Conservation (phyloP, 1,140 invertebrate genomes). For the Homalodisca vitripennis region DNA sequence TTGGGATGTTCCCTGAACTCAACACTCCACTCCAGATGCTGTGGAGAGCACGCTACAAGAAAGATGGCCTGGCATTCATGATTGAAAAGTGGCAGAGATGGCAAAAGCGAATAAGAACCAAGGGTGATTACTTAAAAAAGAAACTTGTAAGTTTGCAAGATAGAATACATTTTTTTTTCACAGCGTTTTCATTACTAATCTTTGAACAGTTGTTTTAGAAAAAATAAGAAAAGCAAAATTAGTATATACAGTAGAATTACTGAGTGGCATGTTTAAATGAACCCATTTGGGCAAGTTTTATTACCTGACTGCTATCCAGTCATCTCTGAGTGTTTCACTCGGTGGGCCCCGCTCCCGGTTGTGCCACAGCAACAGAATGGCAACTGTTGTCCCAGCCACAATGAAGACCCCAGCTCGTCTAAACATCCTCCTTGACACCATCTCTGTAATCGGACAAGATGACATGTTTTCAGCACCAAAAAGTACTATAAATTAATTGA, state of each 20-base stretch:
- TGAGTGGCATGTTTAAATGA: not conserved
- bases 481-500: too few relatives aligned
- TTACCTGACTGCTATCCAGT: constrained; percentile 7
- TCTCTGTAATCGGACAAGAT: too few relatives aligned
- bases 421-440: constrained; percentile 16
- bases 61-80: too few relatives aligned
- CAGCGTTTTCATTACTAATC: not conserved
- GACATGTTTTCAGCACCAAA: too few relatives aligned
- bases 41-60: too few relatives aligned
- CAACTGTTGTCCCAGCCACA: not conserved
- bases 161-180: not conserved
- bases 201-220: not conserved
- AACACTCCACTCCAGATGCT: too few relatives aligned
- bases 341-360: not conserved
- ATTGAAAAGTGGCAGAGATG: too few relatives aligned
- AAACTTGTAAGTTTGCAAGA: not conserved
- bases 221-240: not conserved
- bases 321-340: not conserved
- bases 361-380: not conserved
- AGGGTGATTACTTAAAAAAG: not conserved
- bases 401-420: not conserved
- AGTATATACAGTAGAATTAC: not conserved
- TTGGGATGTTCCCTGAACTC: too few relatives aligned
- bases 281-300: not conserved
- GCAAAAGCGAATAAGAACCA: too few relatives aligned